These are phyloP conservation scores for Alviniconcha marisindica DNA, from an alignment of 1,140 invertebrate species.

Conservation along the genomic window DNA sequence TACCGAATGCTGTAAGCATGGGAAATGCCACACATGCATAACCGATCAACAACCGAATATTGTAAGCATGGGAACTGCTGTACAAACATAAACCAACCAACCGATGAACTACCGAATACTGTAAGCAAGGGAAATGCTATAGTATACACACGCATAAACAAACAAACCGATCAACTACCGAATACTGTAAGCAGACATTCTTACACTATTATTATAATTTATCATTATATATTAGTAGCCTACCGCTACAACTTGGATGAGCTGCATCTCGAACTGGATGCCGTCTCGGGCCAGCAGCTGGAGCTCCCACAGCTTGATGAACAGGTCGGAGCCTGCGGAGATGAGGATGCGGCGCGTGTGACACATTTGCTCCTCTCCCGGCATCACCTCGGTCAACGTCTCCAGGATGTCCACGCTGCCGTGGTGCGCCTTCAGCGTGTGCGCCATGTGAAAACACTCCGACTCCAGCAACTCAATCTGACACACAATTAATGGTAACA, in stretches of 20 bases:
- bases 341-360: not conserved
- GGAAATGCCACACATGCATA: no score
- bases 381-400: not conserved
- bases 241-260: not conserved
- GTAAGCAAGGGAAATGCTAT: no score
- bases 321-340: slow-evolving; percentile 1
- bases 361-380: not conserved
- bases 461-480: slow-evolving; percentile 6
- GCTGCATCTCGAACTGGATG: not conserved
- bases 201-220: not conserved
- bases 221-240: not conserved
- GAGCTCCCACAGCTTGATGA: not conserved
- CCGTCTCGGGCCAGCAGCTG: not conserved
- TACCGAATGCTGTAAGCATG: no score
- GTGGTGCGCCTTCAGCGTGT: not conserved
- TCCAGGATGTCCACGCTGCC: slow-evolving; percentile 7
- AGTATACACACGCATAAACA: no score
- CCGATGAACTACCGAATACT: no score
- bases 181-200: not conserved
- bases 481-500: no score
- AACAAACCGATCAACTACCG: no score
- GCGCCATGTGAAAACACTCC: not conserved
- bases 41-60: no score
- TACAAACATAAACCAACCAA: no score
- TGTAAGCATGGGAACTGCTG: no score